Conservation (phyloP, 2,888 invertebrate genomes). For the Amblyjoppa proteus region DNA sequence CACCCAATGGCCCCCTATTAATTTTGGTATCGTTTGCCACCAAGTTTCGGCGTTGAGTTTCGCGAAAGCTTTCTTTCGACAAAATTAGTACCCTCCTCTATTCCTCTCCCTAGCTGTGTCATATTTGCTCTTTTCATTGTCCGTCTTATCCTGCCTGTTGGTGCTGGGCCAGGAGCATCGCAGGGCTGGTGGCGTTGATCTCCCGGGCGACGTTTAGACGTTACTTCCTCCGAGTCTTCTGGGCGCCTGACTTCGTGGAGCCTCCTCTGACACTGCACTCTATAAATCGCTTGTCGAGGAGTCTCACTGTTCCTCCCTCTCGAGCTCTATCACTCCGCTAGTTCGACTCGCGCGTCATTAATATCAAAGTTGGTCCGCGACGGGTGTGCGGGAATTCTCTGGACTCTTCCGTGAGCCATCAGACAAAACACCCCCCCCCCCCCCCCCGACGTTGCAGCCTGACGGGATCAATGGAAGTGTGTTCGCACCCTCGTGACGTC, state of each 20-base stretch:
- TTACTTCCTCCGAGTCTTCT: slow-evolving; percentile 57
- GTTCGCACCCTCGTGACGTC: slow-evolving; percentile 21
- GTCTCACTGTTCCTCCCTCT: slow-evolving; percentile 18
- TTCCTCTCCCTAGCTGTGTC: slow-evolving; percentile 23
- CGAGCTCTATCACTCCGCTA: not conserved
- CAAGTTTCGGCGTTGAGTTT: slow-evolving; percentile 39
- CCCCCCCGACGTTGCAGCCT: slow-evolving; percentile 4
- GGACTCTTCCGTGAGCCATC: slow-evolving; percentile 8
- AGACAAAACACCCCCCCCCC: slow-evolving; percentile 22
- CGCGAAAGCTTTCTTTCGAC: slow-evolving; percentile 47
- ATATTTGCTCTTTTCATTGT: slow-evolving; percentile 60
- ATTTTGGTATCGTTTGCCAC: slow-evolving; percentile 62
- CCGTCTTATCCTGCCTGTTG: slow-evolving; percentile 40
- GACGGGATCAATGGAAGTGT: slow-evolving; percentile 29
- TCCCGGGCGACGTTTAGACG: slow-evolving; percentile 20
- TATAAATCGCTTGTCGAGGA: slow-evolving; percentile 59
- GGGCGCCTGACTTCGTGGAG: not conserved
- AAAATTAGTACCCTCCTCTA: slow-evolving; percentile 4
- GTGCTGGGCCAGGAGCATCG: slow-evolving; percentile 7
- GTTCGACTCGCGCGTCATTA: slow-evolving; percentile 70
- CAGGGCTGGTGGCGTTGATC: slow-evolving; percentile 39
- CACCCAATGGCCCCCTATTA: slow-evolving; percentile 45
- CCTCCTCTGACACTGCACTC: slow-evolving; percentile 24
- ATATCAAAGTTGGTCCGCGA: slow-evolving; percentile 71
- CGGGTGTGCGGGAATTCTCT: slow-evolving; percentile 32